phyloP scores from a whole-genome alignment of 2,113 vertebrate genomes.

The Gopherus evgoodei region DNA sequence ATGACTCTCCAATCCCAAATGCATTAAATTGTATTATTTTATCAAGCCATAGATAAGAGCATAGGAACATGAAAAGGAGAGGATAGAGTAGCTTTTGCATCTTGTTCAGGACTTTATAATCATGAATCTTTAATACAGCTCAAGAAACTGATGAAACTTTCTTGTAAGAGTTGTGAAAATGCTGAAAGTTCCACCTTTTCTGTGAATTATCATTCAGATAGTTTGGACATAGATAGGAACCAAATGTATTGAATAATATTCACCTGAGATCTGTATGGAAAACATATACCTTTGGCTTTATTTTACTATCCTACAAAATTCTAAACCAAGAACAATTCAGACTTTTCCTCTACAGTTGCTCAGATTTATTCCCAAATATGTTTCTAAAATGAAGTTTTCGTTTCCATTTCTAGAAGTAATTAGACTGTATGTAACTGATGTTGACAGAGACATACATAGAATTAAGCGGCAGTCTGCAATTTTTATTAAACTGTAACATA shows the following conservation, averaged over 20 bases:
- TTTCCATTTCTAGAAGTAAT: not conserved
- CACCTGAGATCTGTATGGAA: not conserved
- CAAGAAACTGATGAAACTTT: not conserved
- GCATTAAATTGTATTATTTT: not conserved
- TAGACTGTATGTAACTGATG: not conserved
- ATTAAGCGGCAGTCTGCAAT: not conserved
- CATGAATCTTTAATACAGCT: not conserved
- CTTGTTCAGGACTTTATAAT: not conserved
- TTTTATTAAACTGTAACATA: not conserved
- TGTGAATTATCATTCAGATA: not conserved
- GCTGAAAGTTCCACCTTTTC: not conserved
- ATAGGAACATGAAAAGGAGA: not conserved
- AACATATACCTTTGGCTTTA: not conserved
- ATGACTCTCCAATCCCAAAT: not conserved
- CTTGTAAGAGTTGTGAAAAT: not conserved
- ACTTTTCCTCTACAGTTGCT: not conserved
- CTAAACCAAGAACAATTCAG: not conserved
- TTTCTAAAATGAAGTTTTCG: not conserved
- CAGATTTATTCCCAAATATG: not conserved
- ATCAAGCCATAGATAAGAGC: not conserved
- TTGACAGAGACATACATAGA: not conserved
- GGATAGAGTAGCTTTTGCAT: not conserved
- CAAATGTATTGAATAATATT: not conserved
- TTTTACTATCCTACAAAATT: not conserved
- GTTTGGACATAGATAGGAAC: slow-evolving; percentile 4